These are phyloP conservation scores for Hypsibius dujardini DNA, from an alignment of 1,140 invertebrate species.

Conservation along the genomic window DNA sequence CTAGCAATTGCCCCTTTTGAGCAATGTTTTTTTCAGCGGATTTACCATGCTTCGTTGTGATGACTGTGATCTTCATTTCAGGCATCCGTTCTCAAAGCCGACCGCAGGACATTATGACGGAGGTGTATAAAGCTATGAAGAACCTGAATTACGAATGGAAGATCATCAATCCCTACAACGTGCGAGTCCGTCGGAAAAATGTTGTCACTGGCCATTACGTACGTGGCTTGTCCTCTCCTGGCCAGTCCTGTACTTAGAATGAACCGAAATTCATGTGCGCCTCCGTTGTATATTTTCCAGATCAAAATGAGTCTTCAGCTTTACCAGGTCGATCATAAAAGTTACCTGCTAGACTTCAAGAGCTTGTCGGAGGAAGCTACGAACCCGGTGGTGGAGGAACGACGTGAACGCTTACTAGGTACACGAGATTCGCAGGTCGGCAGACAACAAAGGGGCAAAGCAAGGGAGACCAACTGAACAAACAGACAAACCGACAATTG, in stretches of 20 bases:
- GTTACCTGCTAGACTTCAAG: slow-evolving; percentile 92
- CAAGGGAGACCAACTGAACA: no score
- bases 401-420: slow-evolving; percentile 22
- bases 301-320: slow-evolving; percentile 93
- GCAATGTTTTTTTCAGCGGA: no score
- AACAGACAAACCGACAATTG: no score
- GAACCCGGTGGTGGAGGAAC: slow-evolving; percentile 30
- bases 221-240: no score
- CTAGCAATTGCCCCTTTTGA: no score
- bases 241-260: no score
- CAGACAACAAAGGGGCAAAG: no score
- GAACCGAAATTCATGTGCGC: no score
- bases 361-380: slow-evolving; percentile 40
- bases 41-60: background rate
- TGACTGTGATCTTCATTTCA: slow-evolving; percentile 24
- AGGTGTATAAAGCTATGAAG: slow-evolving; percentile 98
- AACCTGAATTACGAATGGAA: slow-evolving; percentile 94
- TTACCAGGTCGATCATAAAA: slow-evolving; percentile 96
- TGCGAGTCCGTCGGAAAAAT: slow-evolving; percentile 70
- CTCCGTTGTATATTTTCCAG: no score
- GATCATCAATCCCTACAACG: slow-evolving; percentile 84
- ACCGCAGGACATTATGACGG: slow-evolving; percentile 98
- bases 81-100: slow-evolving; percentile 95
- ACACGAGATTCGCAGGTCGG: no score
- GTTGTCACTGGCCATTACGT: slow-evolving; percentile 56